A percentile compares a stretch with the other conserved stretches of the same genome.
Conservation (phyloP, 2,888 invertebrate species). For the Apotomis turbidana region DNA sequence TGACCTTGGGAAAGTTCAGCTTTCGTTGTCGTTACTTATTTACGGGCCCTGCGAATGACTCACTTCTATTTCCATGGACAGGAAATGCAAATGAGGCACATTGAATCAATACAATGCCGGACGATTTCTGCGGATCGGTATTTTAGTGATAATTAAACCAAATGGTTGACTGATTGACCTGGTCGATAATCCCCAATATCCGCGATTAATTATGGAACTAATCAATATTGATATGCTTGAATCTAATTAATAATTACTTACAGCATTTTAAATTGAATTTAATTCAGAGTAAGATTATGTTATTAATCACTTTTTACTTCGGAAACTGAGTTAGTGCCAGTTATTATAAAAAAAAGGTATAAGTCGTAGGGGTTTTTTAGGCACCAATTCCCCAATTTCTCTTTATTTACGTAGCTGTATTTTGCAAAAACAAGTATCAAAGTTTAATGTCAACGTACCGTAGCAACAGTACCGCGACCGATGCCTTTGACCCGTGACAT, state of each 20-base stretch:
- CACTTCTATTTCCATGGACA: constrained; percentile 28
- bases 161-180: constrained; percentile 2
- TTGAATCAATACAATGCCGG: constrained; percentile 28
- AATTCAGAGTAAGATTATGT: too few species aligned
- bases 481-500: constrained; percentile 18
- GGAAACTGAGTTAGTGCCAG: too few species aligned
- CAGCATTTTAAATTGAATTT: too few species aligned
- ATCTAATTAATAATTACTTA: not conserved
- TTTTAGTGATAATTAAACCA: constrained; percentile 13
- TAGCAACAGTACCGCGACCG: constrained; percentile 46
- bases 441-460: constrained; percentile 41
- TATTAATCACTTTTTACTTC: too few species aligned
- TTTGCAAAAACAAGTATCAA: constrained; percentile 19
- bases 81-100: constrained; percentile 33
- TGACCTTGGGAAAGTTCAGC: constrained; percentile 29
- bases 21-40: constrained; percentile 28
- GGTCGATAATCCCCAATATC: not conserved
- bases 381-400: too few species aligned
- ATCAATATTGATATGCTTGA: not conserved
- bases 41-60: constrained; percentile 15
- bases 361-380: too few species aligned
- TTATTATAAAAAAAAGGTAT: too few species aligned
- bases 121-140: constrained; percentile 22
- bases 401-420: too few species aligned
- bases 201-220: not conserved